phyloP scores from a whole-genome alignment of 2,888 invertebrate species.

The Amblyteles armatorius region DNA sequence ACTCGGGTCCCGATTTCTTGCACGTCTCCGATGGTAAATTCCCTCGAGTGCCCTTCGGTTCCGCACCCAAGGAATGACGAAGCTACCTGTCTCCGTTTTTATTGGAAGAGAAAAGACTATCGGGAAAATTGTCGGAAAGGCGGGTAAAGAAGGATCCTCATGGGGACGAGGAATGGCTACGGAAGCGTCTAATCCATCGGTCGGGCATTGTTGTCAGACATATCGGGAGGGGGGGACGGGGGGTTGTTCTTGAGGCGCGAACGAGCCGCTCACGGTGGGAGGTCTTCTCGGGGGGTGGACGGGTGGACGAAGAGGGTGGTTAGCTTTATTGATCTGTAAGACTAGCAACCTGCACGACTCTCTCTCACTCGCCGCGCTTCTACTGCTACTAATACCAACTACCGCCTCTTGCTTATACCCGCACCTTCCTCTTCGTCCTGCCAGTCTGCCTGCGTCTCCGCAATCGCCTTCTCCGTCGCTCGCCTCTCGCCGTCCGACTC shows the following conservation, averaged over 20 bases:
- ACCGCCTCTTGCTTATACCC: slow-evolving; percentile 72
- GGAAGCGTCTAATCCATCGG: slow-evolving; percentile 82
- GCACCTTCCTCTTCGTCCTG: slow-evolving; percentile 49
- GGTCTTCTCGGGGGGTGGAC: slow-evolving; percentile 73
- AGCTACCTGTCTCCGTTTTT: neutral
- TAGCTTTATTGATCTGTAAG: slow-evolving; percentile 85
- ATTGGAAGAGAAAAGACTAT: neutral
- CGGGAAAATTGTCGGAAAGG: neutral
- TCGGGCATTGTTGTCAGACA: slow-evolving; percentile 82
- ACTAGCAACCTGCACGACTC: slow-evolving; percentile 82
- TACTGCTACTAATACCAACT: slow-evolving; percentile 69
- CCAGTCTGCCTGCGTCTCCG: slow-evolving; percentile 58
- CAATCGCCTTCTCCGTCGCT: slow-evolving; percentile 68
- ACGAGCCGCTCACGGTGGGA: slow-evolving; percentile 64
- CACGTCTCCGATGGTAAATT: neutral
- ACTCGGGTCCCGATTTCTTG: neutral
- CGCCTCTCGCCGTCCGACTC: slow-evolving; percentile 52
- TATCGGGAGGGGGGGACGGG: slow-evolving; percentile 80
- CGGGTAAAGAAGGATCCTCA: neutral
- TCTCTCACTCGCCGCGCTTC: slow-evolving; percentile 74
- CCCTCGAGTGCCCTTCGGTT: neutral
- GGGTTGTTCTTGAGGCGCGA: slow-evolving; percentile 83
- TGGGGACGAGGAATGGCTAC: slow-evolving; percentile 30
- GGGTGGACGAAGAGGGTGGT: slow-evolving; percentile 80
- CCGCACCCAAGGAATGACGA: neutral